These are phyloP conservation scores for Atopsyche davidsoni DNA, from an alignment of 1,140 invertebrate genomes.

Conservation along the genomic window DNA sequence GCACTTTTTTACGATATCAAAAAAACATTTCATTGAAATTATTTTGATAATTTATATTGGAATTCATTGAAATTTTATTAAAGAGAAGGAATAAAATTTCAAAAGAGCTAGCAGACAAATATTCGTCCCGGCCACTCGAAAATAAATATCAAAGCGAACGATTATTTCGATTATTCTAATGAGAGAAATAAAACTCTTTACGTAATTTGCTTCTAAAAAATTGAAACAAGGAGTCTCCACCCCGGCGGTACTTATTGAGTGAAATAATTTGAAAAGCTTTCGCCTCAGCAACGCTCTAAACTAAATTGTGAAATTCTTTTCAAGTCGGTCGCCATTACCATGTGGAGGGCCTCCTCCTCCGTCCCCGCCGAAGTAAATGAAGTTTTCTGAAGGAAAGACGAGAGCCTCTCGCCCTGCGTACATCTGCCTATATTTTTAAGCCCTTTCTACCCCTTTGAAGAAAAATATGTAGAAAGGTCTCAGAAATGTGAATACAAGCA, in stretches of 20 bases:
- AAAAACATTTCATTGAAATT: too few species aligned
- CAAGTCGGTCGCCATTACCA: conserved; percentile 30
- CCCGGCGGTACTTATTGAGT: conserved; percentile 23
- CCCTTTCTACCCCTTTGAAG: conserved; percentile 30
- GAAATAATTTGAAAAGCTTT: conserved; percentile 31
- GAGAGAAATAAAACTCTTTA: conserved; percentile 17
- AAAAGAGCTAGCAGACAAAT: too few species aligned
- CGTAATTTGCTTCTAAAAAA: conserved; percentile 13
- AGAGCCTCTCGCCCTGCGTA: conserved; percentile 22
- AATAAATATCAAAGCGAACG: conserved; percentile 10
- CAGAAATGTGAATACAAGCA: conserved; percentile 28
- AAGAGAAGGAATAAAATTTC: too few species aligned
- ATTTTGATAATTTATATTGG: too few species aligned
- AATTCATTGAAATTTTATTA: too few species aligned
- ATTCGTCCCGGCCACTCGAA: conserved; percentile 7
- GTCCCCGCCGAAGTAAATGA: too few species aligned
- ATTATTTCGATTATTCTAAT: conserved; percentile 18
- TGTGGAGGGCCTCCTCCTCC: conserved; percentile 11
- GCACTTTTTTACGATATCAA: too few species aligned
- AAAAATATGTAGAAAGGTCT: conserved; percentile 32
- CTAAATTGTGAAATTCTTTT: conserved; percentile 30
- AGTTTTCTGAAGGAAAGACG: conserved; percentile 25
- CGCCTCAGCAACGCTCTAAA: conserved; percentile 26
- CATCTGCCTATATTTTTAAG: conserved; percentile 30
- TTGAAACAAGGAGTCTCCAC: neutral